Evolutionary conservation across 2,888 invertebrate species (phyloP).

Genomic region (Dicroscelio sp.): DNA sequence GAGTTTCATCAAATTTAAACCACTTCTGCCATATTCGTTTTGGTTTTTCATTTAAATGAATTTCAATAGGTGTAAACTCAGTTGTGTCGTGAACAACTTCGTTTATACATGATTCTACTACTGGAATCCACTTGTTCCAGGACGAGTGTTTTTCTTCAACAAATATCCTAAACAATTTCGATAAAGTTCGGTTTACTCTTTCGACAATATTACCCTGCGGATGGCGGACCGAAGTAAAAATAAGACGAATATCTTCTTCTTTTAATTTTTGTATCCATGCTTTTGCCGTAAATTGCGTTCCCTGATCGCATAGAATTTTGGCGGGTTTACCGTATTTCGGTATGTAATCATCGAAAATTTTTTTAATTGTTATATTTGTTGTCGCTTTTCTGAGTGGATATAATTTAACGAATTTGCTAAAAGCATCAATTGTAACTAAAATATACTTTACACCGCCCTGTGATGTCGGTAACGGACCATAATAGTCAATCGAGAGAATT

Average conservation of each 20-base stretch:
- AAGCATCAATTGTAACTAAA: slow-evolving; percentile 62
- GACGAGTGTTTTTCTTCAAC: background rate
- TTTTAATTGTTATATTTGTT: slow-evolving; percentile 36
- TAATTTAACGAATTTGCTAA: slow-evolving; percentile 55
- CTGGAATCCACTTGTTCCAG: background rate
- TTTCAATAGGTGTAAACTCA: background rate
- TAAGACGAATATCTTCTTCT: slow-evolving; percentile 11
- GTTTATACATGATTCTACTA: slow-evolving; percentile 16
- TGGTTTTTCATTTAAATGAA: slow-evolving; percentile 9
- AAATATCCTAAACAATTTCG: background rate
- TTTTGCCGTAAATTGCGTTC: slow-evolving; percentile 55
- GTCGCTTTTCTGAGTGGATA: slow-evolving; percentile 64
- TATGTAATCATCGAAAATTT: slow-evolving; percentile 59
- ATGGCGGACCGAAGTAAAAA: slow-evolving; percentile 50
- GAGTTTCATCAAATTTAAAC: background rate
- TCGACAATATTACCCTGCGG: slow-evolving; percentile 68
- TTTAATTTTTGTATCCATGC: slow-evolving; percentile 22
- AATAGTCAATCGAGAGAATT: slow-evolving; percentile 65
- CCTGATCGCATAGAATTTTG: slow-evolving; percentile 45
- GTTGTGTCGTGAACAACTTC: slow-evolving; percentile 4
- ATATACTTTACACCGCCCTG: slow-evolving; percentile 53
- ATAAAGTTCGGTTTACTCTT: slow-evolving; percentile 40
- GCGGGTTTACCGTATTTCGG: slow-evolving; percentile 30
- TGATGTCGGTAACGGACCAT: slow-evolving; percentile 64
- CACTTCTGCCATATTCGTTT: background rate